phyloP scores from a whole-genome alignment of 2,113 vertebrate species.

The Eupsittula cactorum region DNA sequence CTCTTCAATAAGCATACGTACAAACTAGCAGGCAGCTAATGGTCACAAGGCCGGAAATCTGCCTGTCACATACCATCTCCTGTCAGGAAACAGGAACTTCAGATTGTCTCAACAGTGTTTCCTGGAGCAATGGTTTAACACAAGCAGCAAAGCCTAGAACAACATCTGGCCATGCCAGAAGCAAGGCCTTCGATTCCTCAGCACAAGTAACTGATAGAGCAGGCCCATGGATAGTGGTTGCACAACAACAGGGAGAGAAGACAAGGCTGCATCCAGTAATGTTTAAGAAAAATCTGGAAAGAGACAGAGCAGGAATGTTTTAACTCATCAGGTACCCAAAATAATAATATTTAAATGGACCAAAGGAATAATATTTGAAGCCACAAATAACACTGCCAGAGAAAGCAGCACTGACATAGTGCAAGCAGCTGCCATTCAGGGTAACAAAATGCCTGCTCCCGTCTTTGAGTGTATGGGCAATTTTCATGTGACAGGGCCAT shows the following conservation, averaged over 20 bases:
- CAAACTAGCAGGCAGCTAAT: neutral
- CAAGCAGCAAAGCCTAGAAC: neutral
- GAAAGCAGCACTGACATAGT: neutral
- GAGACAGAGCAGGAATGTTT: neutral
- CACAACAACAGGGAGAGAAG: neutral
- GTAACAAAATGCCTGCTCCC: neutral
- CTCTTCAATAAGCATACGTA: no score
- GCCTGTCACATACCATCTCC: neutral
- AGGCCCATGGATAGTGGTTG: neutral
- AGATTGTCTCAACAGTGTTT: neutral
- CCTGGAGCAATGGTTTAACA: neutral
- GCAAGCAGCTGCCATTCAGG: neutral
- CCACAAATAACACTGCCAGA: neutral
- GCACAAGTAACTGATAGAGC: neutral
- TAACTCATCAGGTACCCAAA: neutral
- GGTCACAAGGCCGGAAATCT: neutral
- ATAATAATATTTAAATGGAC: neutral
- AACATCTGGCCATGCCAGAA: neutral
- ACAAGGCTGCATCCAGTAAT: neutral
- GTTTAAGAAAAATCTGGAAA: neutral
- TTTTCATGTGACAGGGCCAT: fast-evolving
- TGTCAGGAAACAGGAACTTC: neutral
- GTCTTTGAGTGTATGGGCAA: neutral
- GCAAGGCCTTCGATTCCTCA: neutral
- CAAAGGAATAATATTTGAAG: neutral